Conservation (phyloP, 2,113 vertebrate genomes). For the Saiga tatarica region DNA sequence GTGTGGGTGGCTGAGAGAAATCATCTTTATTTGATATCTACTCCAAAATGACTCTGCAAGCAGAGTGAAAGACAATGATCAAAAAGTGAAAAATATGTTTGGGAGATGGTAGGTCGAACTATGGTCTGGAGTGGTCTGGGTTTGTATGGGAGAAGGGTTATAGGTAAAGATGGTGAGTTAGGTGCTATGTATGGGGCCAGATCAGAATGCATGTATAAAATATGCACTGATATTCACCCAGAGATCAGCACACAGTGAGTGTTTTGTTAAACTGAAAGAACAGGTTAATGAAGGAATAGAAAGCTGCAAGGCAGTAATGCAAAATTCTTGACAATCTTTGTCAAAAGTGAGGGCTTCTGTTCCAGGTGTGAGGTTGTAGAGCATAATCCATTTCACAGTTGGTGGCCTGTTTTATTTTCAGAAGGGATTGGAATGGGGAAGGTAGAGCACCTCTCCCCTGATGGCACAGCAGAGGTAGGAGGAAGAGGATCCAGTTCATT, state of each 20-base stretch:
- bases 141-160: not conserved
- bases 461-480: not conserved
- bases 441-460: not conserved
- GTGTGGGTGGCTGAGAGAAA: not conserved
- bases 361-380: not conserved
- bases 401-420: not conserved
- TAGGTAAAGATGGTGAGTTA: not conserved
- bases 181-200: not conserved
- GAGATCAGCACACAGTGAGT: not conserved
- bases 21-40: not conserved
- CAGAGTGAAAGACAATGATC: not conserved
- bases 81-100: not conserved
- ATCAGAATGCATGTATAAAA: not conserved
- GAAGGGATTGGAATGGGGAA: not conserved
- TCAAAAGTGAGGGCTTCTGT: not conserved
- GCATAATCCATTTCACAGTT: not conserved
- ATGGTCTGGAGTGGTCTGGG: not conserved
- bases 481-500: not conserved
- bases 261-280: not conserved
- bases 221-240: rapidly evolving
- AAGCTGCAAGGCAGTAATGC: not conserved
- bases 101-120: not conserved
- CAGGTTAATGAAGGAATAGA: not conserved
- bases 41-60: not conserved
- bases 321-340: not conserved